Base-by-base conservation (phyloP, 2,888 invertebrate genomes). In the Lycocerus yunnanus region DNA sequence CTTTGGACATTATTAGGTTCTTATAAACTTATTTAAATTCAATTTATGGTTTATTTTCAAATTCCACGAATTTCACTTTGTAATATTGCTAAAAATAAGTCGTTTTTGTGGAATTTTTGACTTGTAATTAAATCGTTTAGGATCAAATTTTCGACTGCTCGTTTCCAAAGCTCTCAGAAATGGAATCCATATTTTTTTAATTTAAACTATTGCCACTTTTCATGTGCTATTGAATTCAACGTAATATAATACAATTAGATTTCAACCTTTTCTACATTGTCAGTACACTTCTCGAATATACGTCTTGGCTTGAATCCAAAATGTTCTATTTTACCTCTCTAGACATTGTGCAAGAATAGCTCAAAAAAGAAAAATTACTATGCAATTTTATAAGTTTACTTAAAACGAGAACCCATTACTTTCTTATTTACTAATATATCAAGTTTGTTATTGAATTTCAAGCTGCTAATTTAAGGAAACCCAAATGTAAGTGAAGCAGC, bases 381-480 rank as follows among this genome's bases (percentile, higher is more conserved):
- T 63, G 15, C 20, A 63, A 18, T 63, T 63, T 15, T 60, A 24
- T 24, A 60, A 60, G 60, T 60, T 60, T 15, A 60, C 10, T 63
- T 16, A 16, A 63, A 63, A n/a, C 16, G 20, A 6, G 10, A 63
- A 20, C 16, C n/a, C 11, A 18, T 63, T 18, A 18, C 18, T 63
- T 63, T 63, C 20, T 5, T 63, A 63, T 18, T 63, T 24, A 66
- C 66, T 66, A 63, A 66, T 43, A 58, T 66, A 66, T 43, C 43
- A 60, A 27, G 66, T 72, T 72, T 68, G 58, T 24, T 59, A 67
- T 66, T 66, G 21, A 66, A 63, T 63, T 61, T 43, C 72, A 63
- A 63, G 68, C 72, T 24, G 63, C 68, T 72, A 72, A 61, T 68
- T 71, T 68, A 18, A 68, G 43, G 24, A 27, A 21, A 15, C 14